These are phyloP conservation scores for Pangasius krempfi DNA, from an alignment of 2,797 vertebrate genomes.

Conservation along the genomic window DNA sequence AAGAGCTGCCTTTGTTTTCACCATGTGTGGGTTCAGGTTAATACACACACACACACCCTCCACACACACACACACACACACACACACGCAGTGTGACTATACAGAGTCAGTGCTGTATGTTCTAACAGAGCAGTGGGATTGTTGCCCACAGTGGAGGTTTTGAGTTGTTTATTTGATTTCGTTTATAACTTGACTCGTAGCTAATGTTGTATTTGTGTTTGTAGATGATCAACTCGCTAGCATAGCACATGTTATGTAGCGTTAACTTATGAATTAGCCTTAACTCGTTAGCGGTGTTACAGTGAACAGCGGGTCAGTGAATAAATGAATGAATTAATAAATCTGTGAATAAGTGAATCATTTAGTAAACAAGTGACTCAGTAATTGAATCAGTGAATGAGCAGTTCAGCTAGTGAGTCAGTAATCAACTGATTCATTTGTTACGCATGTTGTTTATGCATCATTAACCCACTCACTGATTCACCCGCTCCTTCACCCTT, in stretches of 20 bases:
- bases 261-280: not conserved
- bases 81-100: not conserved
- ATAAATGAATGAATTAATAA: not conserved
- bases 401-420: not conserved
- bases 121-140: not conserved
- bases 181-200: too few species aligned
- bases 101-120: slow-evolving; percentile 19
- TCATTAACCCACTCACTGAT: not conserved
- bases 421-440: not conserved
- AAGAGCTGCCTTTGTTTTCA: slow-evolving; percentile 24
- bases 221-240: not conserved
- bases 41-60: not conserved
- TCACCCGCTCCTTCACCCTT: not conserved
- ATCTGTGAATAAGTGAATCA: not conserved
- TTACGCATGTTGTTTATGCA: not conserved
- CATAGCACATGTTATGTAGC: not conserved
- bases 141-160: not conserved
- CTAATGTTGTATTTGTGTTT: too few species aligned
- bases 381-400: not conserved
- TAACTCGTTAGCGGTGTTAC: not conserved
- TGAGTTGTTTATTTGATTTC: too few species aligned
- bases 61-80: slow-evolving; percentile 9
- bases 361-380: not conserved
- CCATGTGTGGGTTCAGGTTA: slow-evolving; percentile 16
- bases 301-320: not conserved